Evolutionary conservation across 2,797 vertebrate species (phyloP), one percentile per base, ranked within the genome.

Genomic region (Helarctos malayanus): DNA sequence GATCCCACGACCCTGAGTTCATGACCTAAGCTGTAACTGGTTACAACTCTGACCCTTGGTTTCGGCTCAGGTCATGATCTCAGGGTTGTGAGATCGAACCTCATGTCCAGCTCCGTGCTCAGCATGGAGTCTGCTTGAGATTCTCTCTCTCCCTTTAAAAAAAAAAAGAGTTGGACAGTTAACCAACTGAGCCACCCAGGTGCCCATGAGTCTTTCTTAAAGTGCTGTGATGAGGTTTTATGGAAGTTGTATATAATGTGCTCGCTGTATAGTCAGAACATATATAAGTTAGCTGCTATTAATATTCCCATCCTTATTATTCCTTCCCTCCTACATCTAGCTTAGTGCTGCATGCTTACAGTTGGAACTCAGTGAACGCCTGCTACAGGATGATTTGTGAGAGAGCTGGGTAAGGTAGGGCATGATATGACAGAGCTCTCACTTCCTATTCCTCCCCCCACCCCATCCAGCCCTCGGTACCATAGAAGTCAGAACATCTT

Each of bases 401-500:
- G 7, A 89, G 25, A 82, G 14, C 47, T 95, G 59, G 32, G 7
- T 78, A 96, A 73, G 10, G 25, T 84, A 90, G 54, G 38, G 59
- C n/a, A 80, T 68, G 56, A n/a, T 73, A 18, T 86, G n/a, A 65
- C 19, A 57, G 54, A 85, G 27, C 18, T 84, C 15, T 92, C 27
- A 63, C n/a, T 38, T 75, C 23, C 52, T 89, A 59, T 54, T 69
- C 16, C 45, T 41, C 41, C 41, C 41, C 56, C 68, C n/a, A 68
- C 49, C 38, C 69, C 23, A n/a, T 29, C 9, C 19, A 80, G 32
- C 7, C 16, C 47, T 85, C 88, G 59, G 76, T 94, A 71, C 15
- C 63, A 71, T 14, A 85, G 21, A 91, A 80, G 38, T 56, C 82
- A 92, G 63, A 94, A 95, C 12, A 88, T 88, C 88, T 93, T 95